A percentile compares a stretch with the other conserved stretches of the same genome.
phyloP scores from a whole-genome alignment of 2,797 vertebrate genomes.

The Tachyglossus aculeatus region DNA sequence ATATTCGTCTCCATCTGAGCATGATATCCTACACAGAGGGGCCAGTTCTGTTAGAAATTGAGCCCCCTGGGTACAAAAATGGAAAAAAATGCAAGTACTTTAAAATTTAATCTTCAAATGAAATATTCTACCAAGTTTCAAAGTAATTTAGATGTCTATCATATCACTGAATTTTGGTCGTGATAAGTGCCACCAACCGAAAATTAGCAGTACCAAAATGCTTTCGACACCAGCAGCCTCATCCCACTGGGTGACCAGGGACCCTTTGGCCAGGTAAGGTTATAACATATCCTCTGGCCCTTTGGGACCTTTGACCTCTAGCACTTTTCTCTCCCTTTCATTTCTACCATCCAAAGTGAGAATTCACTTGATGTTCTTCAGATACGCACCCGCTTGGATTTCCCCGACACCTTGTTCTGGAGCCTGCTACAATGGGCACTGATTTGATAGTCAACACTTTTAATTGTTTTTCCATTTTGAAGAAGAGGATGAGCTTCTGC shows the following conservation, averaged over 20 bases:
- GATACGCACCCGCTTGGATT: slow-evolving; percentile 90
- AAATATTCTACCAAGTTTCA: too few relatives aligned
- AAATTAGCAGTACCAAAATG: too few relatives aligned
- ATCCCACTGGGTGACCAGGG: too few relatives aligned
- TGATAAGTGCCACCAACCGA: too few relatives aligned
- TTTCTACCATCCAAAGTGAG: neutral
- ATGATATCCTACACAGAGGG: slow-evolving; percentile 92
- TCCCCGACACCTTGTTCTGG: slow-evolving; percentile 96
- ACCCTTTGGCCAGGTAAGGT: too few relatives aligned
- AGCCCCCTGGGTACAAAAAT: slow-evolving; percentile 81
- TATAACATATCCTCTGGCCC: too few relatives aligned
- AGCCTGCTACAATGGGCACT: slow-evolving; percentile 94
- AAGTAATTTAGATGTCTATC: too few relatives aligned
- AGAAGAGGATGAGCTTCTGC: slow-evolving; percentile 94
- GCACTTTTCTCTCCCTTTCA: neutral
- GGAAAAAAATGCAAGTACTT: slow-evolving; percentile 4
- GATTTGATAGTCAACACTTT: slow-evolving; percentile 92
- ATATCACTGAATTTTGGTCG: too few relatives aligned
- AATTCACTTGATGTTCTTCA: neutral
- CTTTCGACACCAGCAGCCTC: too few relatives aligned
- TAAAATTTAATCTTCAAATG: neutral
- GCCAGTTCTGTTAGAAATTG: slow-evolving; percentile 97
- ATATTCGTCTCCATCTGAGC: slow-evolving; percentile 89
- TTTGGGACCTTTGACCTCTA: too few relatives aligned
- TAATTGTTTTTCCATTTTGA: slow-evolving; percentile 84